These are phyloP conservation scores for Sebastes taczanowskii DNA, from an alignment of 2,797 vertebrate species.

Conservation along the genomic window DNA sequence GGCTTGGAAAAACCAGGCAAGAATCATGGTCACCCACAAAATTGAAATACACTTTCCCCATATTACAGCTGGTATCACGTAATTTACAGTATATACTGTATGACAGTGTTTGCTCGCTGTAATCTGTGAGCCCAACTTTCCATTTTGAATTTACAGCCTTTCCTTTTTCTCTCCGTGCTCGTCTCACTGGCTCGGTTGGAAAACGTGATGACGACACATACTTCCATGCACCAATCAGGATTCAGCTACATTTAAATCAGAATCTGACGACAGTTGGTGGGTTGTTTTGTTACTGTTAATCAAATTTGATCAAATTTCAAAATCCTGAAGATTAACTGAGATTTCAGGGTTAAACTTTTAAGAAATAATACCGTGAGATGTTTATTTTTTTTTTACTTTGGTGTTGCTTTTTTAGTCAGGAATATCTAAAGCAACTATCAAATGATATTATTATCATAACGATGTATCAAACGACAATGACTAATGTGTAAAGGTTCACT, in stretches of 20 bases:
- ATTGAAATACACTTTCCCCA: slow-evolving; percentile 47
- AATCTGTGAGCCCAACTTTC: slow-evolving; percentile 16
- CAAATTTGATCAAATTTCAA: not conserved
- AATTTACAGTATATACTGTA: slow-evolving; percentile 9
- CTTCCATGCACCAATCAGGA: not conserved
- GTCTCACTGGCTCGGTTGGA: not conserved
- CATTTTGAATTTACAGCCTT: not conserved
- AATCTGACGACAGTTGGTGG: not conserved
- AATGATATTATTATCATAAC: not conserved
- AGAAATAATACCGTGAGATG: not conserved
- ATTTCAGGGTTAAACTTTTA: not conserved
- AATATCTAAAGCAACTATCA: not conserved
- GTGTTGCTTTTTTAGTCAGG: not conserved
- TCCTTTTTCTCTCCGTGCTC: not conserved
- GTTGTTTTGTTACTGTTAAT: no score
- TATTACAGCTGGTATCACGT: slow-evolving; percentile 15
- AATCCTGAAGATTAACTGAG: not conserved
- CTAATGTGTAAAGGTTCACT: not conserved
- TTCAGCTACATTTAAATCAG: not conserved
- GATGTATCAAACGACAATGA: not conserved
- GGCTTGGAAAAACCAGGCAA: slow-evolving; percentile 44
- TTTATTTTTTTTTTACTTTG: not conserved
- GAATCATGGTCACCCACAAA: slow-evolving; percentile 34
- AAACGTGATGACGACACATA: not conserved
- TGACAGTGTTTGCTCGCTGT: slow-evolving; percentile 1